Base-by-base conservation (phyloP, 1,140 invertebrate genomes). In the Oscheius sp. region DNA sequence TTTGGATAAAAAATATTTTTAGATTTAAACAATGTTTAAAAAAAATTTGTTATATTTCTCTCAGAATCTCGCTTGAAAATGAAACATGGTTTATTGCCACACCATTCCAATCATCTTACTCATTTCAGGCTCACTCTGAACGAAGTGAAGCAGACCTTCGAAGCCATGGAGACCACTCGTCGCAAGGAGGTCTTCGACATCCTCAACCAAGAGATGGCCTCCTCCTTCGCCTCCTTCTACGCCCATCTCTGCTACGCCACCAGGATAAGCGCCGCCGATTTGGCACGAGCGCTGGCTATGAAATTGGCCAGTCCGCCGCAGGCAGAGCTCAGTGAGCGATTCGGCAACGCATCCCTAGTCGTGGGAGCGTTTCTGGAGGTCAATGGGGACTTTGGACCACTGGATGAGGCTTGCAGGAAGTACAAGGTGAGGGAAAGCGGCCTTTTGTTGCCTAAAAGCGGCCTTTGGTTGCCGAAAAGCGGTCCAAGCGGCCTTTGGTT, bases 91-190 rank as follows among this genome's bases (percentile, higher is more conserved):
- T n/a, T n/a, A n/a, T n/a, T n/a, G n/a, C n/a, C n/a, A n/a, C n/a
- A n/a, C n/a, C n/a, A n/a, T n/a, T n/a, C n/a, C n/a, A n/a, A n/a
- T n/a, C n/a, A n/a, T n/a, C 62, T 65, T 1, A 26, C 62, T 1
- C 62, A 65, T 13, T 55, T 59, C 2, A 55, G 67, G n/a, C 28
- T 68, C 1, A 68, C 67, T 31, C 13, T 68, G 13, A 32, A 68
- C 28, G 67, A 68, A 59, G 61, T 55, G 4, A 68, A 38, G 45
- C 52, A 68, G 45, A 45, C 36, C n/a, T 68, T 68, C 35, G 67
- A 68, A 42, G 32, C 67, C 0, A 49, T 68, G 1, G 32, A 49
- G 1, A 68, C 67, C 10, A 55, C 35, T 29, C 49, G 55, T n/a
- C 31, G 67, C 18, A 61, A 38, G 2, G 20, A 36, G 31, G 67